phyloP scores from a whole-genome alignment of 2,888 invertebrate species.

The Harpagoxenus sublaevis region DNA sequence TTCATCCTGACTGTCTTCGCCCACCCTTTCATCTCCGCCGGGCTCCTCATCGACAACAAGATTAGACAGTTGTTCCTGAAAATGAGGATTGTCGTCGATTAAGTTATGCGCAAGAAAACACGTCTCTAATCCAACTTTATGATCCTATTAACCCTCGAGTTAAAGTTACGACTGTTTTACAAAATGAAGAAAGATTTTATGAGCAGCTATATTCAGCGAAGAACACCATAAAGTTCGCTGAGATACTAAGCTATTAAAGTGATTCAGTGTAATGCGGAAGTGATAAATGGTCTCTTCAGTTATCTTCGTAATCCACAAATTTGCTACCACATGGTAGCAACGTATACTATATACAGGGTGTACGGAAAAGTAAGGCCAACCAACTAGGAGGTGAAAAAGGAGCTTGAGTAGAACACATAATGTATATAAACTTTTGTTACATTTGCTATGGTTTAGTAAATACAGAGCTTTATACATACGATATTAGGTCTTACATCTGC shows the following conservation, averaged over 20 bases:
- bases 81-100: constrained; percentile 28
- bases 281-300: not conserved
- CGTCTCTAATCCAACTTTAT: not conserved
- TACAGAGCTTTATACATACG: no score
- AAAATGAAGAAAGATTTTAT: constrained; percentile 17
- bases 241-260: constrained; percentile 30
- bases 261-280: constrained; percentile 2
- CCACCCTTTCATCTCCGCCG: constrained; percentile 84
- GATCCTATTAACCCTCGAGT: constrained; percentile 7
- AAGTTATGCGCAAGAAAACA: not conserved
- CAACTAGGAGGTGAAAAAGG: no score
- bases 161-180: constrained; percentile 7
- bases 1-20: constrained; percentile 85
- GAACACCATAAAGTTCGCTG: constrained; percentile 6
- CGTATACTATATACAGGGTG: no score
- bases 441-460: no score
- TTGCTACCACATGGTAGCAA: no score
- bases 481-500: no score
- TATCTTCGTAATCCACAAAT: not conserved
- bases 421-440: no score
- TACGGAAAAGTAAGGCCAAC: no score
- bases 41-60: constrained; percentile 84
- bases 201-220: not conserved
- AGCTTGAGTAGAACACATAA: no score
- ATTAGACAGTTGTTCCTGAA: constrained; percentile 84